Base-by-base conservation (phyloP, 2,113 vertebrate genomes). In the Cathartes aura region DNA sequence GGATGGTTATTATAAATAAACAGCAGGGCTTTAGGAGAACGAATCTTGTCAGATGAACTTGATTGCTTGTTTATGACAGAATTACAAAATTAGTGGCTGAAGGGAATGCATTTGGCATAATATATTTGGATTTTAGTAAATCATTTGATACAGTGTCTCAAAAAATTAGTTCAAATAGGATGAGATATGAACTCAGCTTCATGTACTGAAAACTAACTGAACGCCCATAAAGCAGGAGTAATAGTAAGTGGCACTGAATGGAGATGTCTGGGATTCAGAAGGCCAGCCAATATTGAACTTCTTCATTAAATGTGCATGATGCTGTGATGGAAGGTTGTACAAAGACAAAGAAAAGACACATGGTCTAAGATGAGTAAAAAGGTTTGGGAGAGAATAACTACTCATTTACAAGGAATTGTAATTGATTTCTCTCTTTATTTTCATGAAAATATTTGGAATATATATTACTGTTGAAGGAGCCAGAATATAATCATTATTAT, bases 121-220 rank as follows among this genome's bases (percentile, higher is more conserved):
- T 95, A 80, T 70, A 82, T 94, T 91, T 95, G 74, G 78, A 95
- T 93, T 97, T 97, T 90, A 97, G 78, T 92, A 94, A 97, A 97
- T 86, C 94, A 91, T 97, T 95, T 82, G 73, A 97, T 94, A 91
- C 53, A 70, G 63, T 78, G 91, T 91, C 96, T 94, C 68, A 84
- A 94, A 96, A 96, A 91, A 89, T 87, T 96, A 96, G 84, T 68
- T 93, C 74, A 91, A 93, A 96, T 95, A 94, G 90, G 70, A 85
- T 88, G 74, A 95, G 90, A 96, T 88, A 76, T 9, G 58, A 93
- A 82, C 62, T 60, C 79, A 43, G 70, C 24, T 91, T 91, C 84
- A 93, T 60, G 62, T 86, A 73, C 66, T 68, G 70, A 95, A 93
- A 96, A 88, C 93, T 91, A 82, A 64, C 78, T 40, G 56, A 96